Evolutionary conservation across 2,888 invertebrate genomes (phyloP).

Genomic region (Yponomeuta malinellus): DNA sequence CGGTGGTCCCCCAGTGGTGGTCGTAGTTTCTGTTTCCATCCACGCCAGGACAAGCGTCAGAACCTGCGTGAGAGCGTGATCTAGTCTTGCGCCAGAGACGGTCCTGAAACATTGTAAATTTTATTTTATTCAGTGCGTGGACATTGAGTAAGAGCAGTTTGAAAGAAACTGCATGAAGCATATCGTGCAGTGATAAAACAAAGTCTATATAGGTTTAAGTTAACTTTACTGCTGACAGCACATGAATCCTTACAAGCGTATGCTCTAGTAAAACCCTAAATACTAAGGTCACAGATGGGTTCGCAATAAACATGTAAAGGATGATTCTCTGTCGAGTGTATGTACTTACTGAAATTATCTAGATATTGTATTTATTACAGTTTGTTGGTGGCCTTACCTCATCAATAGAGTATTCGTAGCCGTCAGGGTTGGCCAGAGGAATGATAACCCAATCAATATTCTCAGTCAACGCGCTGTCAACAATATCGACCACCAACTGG

Average conservation of each 20-base stretch:
- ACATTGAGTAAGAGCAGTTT: neutral
- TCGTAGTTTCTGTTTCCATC: conserved; percentile 88
- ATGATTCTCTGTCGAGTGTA: neutral
- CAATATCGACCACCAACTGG: conserved; percentile 76
- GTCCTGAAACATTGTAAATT: conserved; percentile 51
- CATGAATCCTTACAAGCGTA: no score
- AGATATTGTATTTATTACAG: no score
- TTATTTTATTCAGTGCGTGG: neutral
- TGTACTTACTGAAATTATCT: no score
- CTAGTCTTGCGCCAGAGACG: conserved; percentile 84
- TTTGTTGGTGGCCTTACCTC: conserved; percentile 41
- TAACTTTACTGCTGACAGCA: no score
- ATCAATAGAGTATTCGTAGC: conserved; percentile 79
- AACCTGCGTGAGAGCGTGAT: conserved; percentile 54
- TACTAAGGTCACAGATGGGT: no score
- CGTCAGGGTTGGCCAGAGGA: conserved; percentile 83
- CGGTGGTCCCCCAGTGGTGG: conserved; percentile 79
- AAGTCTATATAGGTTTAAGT: no score
- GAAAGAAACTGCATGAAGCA: conserved; percentile 10
- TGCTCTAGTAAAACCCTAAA: no score
- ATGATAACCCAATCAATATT: conserved; percentile 80
- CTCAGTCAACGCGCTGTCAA: conserved; percentile 64
- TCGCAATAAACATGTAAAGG: no score
- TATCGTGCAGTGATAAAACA: neutral
- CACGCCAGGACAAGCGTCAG: conserved; percentile 78